Evolutionary conservation across 2,113 vertebrate species (phyloP), one percentile per base, ranked within the genome.

Genomic region (Trinectes maculatus): DNA sequence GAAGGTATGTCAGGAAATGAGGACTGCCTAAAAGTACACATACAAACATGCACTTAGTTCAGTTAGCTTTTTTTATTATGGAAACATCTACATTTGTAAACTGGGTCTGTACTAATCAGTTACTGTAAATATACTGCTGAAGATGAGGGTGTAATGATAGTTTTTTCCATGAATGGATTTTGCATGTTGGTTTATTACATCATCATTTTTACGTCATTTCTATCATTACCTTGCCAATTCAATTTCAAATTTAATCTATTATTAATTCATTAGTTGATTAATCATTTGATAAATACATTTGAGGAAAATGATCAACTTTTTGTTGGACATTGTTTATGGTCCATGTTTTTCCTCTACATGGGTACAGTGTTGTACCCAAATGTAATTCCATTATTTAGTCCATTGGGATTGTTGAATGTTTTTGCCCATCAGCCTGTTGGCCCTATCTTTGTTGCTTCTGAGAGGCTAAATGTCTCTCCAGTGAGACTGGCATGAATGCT

Each of bases 401-500:
- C 22, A 8, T 56, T 40, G 12, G 44, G 39, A 61, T 55, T 36
- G 21, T 12, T 15, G 36, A n/a, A 46, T 24, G n/a, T 19, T 37
- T 12, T 3, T 42, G 21, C 5, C 40, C 5, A 0, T 33, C 21
- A 7, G 52, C 39, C 16, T 52, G 7, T 73, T 59, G 52, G 52
- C 21, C 12, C 15, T 1, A 9, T 44, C 11, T 46, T 21, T 43
- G 3, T 9, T 16, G 13, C 46, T 19, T 63, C 62, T 29, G 57
- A 1, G 3, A 1, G 31, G 26, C 53, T 46, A 59, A 69, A 65
- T 65, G 69, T 65, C 1, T 1, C 53, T 83, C 49, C 57, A 44
- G 46, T 67, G 77, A 65, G 66, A 57, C 67, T 78, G 76, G 77
- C 74, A 64, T 77, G 80, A 73, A 83, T 68, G 51, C 59, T 33